Evolutionary conservation across 2,888 invertebrate genomes (phyloP).

Genomic region (Patella caerulea): DNA sequence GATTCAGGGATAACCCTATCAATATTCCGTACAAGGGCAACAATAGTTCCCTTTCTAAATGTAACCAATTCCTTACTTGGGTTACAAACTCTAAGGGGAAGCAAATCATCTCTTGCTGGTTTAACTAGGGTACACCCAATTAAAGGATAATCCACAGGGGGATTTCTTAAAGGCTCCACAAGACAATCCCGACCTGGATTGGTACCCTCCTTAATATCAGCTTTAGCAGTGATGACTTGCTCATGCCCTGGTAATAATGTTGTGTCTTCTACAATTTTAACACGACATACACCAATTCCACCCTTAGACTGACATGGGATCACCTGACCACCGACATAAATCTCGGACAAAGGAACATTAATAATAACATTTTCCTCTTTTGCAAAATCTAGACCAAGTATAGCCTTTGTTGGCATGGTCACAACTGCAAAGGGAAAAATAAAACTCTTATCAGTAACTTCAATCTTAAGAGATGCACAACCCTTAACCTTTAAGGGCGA

Average conservation of each 20-base stretch:
- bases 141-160: not conserved
- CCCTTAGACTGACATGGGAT: not conserved
- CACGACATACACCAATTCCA: conserved; percentile 7
- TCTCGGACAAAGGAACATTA: not conserved
- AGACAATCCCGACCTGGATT: not conserved
- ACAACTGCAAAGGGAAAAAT: not conserved
- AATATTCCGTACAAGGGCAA: not conserved
- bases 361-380: not conserved
- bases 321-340: not conserved
- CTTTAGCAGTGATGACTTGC: not conserved
- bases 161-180: not conserved
- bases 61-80: not conserved
- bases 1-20: too few relatives aligned
- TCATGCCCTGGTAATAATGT: not conserved
- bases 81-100: not conserved
- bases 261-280: not conserved
- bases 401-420: not conserved
- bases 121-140: not conserved
- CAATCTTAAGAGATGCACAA: not conserved
- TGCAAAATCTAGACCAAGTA: not conserved
- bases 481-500: not conserved
- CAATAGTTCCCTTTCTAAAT: not conserved
- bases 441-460: not conserved
- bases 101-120: not conserved
- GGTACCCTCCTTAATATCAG: not conserved